phyloP scores from a whole-genome alignment of 2,888 invertebrate species.

The Frankliniella intonsa region DNA sequence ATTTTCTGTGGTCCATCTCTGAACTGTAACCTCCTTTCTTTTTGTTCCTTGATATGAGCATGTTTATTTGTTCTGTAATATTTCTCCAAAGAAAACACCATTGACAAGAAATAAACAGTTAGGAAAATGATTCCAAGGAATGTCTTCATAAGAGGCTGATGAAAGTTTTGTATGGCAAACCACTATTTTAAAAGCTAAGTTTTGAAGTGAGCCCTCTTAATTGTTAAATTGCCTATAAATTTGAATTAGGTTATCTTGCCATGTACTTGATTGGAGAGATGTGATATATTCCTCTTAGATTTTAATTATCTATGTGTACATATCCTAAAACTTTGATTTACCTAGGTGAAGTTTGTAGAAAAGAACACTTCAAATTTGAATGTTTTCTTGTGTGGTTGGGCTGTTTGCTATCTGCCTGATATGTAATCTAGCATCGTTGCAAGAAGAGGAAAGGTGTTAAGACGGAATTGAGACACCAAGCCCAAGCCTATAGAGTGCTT shows the following conservation, averaged over 20 bases:
- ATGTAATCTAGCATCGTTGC: too few relatives aligned
- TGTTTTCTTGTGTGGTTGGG: too few relatives aligned
- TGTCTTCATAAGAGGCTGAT: too few relatives aligned
- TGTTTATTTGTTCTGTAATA: neutral
- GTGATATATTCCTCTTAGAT: conserved; percentile 12
- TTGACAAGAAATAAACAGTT: too few relatives aligned
- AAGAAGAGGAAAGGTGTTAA: too few relatives aligned
- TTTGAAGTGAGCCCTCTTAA: neutral
- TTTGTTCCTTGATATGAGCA: neutral
- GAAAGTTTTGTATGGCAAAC: neutral
- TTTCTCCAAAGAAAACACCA: neutral
- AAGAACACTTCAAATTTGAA: too few relatives aligned
- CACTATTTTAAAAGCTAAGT: neutral
- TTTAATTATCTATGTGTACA: neutral
- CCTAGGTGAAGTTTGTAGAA: too few relatives aligned
- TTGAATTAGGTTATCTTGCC: neutral
- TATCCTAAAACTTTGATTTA: neutral
- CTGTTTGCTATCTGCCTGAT: too few relatives aligned
- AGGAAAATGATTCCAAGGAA: too few relatives aligned
- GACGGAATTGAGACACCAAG: too few relatives aligned
- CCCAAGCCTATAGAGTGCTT: too few relatives aligned
- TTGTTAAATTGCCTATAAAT: neutral
- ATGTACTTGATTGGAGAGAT: conserved; percentile 6
- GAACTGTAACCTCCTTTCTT: neutral
- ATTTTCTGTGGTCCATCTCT: neutral